These are phyloP conservation scores for Onchidella celtica DNA, from an alignment of 2,888 invertebrate genomes.

Conservation along the genomic window DNA sequence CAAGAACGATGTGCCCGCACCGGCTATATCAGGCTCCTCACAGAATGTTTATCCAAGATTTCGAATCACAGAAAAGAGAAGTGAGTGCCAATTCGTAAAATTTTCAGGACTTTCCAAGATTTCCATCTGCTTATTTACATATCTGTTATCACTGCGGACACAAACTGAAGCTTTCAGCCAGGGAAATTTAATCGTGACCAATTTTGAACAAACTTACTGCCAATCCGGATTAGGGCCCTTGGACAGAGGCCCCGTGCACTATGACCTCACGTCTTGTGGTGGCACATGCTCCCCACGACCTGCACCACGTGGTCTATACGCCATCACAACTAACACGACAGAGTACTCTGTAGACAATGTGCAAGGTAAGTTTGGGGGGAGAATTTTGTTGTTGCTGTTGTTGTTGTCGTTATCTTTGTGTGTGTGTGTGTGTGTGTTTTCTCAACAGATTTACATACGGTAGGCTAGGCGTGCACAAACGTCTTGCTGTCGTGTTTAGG, in stretches of 20 bases:
- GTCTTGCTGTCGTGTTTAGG: too few relatives aligned
- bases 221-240: not conserved
- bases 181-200: conserved; percentile 4
- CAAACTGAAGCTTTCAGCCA: not conserved
- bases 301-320: not conserved
- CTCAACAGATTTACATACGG: too few relatives aligned
- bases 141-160: not conserved
- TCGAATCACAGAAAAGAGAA: too few relatives aligned
- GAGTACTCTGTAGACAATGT: conserved; percentile 18
- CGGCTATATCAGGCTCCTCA: too few relatives aligned
- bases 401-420: too few relatives aligned
- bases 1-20: too few relatives aligned
- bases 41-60: too few relatives aligned
- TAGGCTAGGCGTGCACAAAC: too few relatives aligned
- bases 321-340: conserved; percentile 7
- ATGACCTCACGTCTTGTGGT: conserved; percentile 12
- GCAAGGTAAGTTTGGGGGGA: conserved; percentile 11
- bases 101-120: not conserved
- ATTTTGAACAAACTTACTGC: conserved; percentile 35
- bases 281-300: not conserved
- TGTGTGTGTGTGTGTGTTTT: too few relatives aligned
- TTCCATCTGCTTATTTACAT: not conserved
- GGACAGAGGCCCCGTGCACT: conserved; percentile 27
- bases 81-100: too few relatives aligned
- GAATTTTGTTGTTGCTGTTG: too few relatives aligned